Evolutionary conservation across 2,888 invertebrate species (phyloP).

Genomic region (Latrodectus hesperus): DNA sequence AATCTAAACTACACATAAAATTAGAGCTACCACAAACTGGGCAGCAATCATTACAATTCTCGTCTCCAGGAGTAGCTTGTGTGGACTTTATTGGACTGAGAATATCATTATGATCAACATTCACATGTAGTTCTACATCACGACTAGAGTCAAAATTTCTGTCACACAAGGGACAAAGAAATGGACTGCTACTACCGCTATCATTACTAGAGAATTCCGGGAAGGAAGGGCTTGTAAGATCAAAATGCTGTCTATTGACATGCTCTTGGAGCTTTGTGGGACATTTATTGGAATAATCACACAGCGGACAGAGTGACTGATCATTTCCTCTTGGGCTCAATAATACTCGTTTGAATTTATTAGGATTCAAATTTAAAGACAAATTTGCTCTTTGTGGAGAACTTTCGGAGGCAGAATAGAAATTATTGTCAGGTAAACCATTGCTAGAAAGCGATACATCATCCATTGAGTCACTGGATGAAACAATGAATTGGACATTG

Average conservation of each 20-base stretch:
- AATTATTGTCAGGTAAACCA: slow-evolving; percentile 59
- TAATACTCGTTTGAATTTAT: slow-evolving; percentile 52
- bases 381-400: slow-evolving; percentile 78
- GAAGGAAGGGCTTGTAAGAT: slow-evolving; percentile 82
- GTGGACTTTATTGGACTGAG: slow-evolving; percentile 80
- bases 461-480: slow-evolving; percentile 81
- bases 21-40: slow-evolving; percentile 75
- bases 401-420: slow-evolving; percentile 74
- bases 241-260: slow-evolving; percentile 88
- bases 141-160: slow-evolving; percentile 79
- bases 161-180: slow-evolving; percentile 87
- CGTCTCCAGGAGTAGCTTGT: slow-evolving; percentile 71
- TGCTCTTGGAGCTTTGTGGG: slow-evolving; percentile 86
- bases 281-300: slow-evolving; percentile 84
- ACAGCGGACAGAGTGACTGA: slow-evolving; percentile 82
- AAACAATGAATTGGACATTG: slow-evolving; percentile 78
- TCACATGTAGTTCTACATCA: slow-evolving; percentile 88
- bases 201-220: slow-evolving; percentile 71
- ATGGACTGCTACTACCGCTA: slow-evolving; percentile 74
- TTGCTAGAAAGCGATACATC: slow-evolving; percentile 60
- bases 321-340: slow-evolving; percentile 65
- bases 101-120: slow-evolving; percentile 88
- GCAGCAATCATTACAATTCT: slow-evolving; percentile 74
- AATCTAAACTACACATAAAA: slow-evolving; percentile 77
- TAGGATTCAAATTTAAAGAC: slow-evolving; percentile 78